Evolutionary conservation across 2,797 vertebrate species (phyloP).

Genomic region (Labeo calbasu): DNA sequence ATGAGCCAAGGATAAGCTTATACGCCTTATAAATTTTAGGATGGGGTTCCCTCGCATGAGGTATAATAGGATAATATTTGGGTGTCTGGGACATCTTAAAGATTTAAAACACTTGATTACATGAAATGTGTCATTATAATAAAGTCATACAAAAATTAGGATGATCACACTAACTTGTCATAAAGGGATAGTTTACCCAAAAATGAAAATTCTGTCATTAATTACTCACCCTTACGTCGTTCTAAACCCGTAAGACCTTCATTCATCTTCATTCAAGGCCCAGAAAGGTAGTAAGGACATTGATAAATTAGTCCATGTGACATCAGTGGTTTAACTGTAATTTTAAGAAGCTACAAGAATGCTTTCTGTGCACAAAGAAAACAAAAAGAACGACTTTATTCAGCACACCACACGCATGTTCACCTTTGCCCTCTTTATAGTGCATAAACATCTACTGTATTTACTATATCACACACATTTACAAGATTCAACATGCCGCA

Average conservation of each 20-base stretch:
- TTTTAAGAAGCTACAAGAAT: too few relatives aligned
- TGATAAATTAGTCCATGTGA: too few relatives aligned
- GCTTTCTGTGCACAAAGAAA: too few relatives aligned
- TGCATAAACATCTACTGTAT: background rate
- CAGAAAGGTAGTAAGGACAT: too few relatives aligned
- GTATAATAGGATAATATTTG: background rate
- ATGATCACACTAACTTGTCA: background rate
- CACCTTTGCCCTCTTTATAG: background rate
- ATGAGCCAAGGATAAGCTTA: too few relatives aligned
- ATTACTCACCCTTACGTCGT: too few relatives aligned
- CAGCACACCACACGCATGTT: background rate
- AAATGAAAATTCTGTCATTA: too few relatives aligned
- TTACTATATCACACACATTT: background rate
- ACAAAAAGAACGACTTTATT: too few relatives aligned
- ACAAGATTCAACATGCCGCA: slow-evolving; percentile 4
- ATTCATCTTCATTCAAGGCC: too few relatives aligned
- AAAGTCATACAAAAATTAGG: background rate
- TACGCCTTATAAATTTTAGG: too few relatives aligned
- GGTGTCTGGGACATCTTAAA: background rate
- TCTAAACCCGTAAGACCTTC: too few relatives aligned
- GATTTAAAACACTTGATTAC: background rate
- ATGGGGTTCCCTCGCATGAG: background rate
- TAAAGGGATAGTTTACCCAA: background rate
- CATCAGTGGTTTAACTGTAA: too few relatives aligned
- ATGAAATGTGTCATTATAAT: background rate